Evolutionary conservation across 2,888 invertebrate genomes (phyloP).

Genomic region (Orchesellides sinensis): DNA sequence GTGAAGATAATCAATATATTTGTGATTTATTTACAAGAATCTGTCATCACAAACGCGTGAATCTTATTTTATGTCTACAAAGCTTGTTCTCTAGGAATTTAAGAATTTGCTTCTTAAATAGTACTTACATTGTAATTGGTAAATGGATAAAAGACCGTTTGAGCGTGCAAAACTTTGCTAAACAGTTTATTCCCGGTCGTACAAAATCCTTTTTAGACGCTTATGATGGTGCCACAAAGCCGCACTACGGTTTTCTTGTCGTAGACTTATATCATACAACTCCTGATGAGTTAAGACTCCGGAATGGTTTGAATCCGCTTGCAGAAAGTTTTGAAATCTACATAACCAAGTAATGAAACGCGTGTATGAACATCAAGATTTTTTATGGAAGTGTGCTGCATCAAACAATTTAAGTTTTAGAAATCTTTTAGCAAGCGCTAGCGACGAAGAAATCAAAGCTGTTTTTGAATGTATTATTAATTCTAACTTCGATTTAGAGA

Average conservation of each 20-base stretch:
- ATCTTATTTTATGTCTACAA: background rate
- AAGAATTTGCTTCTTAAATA: background rate
- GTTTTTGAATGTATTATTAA: slow-evolving; percentile 15
- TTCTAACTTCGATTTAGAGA: too few species aligned
- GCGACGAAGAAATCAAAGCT: background rate
- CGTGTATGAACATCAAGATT: background rate
- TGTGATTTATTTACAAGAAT: background rate
- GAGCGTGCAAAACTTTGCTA: background rate
- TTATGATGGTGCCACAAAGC: background rate
- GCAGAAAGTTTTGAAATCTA: background rate
- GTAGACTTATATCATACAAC: background rate
- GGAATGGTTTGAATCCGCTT: background rate
- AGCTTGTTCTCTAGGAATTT: background rate
- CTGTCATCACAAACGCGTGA: background rate
- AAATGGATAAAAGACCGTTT: slow-evolving; percentile 7
- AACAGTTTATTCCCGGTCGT: background rate
- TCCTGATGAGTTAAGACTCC: background rate
- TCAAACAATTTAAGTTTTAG: background rate
- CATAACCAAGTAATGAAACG: slow-evolving; percentile 5
- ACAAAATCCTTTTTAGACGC: background rate
- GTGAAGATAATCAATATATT: background rate
- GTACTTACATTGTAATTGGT: background rate
- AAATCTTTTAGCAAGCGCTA: background rate
- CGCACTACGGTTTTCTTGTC: background rate
- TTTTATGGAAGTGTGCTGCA: background rate